These are phyloP conservation scores for Trematocara unimaculatum DNA, from an alignment of 2,113 vertebrate species.

Conservation along the genomic window DNA sequence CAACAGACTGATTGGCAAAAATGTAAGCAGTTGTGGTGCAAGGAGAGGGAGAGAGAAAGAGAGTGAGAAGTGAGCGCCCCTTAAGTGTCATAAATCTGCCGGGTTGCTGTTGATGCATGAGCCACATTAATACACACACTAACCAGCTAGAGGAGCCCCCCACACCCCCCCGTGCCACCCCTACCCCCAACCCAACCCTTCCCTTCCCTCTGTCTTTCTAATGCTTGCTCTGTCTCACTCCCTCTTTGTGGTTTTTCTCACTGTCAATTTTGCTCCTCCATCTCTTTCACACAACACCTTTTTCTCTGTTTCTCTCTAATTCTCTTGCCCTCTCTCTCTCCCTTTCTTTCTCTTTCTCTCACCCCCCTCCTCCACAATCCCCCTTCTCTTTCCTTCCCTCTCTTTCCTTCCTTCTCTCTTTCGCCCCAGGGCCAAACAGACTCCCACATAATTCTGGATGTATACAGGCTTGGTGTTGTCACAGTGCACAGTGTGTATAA, in stretches of 20 bases:
- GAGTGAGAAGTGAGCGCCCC: constrained; percentile 87
- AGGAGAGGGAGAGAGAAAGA: constrained; percentile 67
- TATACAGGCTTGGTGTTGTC: constrained; percentile 55
- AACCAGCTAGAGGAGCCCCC: constrained; percentile 78
- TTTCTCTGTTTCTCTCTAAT: constrained; percentile 5
- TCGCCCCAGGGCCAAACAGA: constrained; percentile 78
- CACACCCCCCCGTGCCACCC: accelerated
- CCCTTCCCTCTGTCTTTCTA: neutral
- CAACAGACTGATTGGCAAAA: constrained; percentile 99
- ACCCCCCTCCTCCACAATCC: neutral
- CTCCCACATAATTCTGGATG: constrained; percentile 75
- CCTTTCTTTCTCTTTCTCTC: neutral
- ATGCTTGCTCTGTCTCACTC: constrained; percentile 19
- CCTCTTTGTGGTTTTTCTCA: constrained; percentile 36
- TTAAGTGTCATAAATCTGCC: constrained; percentile 98
- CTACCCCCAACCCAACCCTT: neutral
- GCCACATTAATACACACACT: constrained; percentile 87
- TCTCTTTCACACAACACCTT: constrained; percentile 44
- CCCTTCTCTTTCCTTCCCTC: neutral
- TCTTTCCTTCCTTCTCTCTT: constrained; percentile 25
- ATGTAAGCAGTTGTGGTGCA: constrained; percentile 94
- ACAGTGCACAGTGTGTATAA: constrained; percentile 46
- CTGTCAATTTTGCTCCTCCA: constrained; percentile 28
- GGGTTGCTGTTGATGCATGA: constrained; percentile 92
- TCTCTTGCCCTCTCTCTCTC: neutral